These are phyloP conservation scores for Ctenopoma multispine DNA, from an alignment of 2,797 vertebrate species.

Conservation along the genomic window DNA sequence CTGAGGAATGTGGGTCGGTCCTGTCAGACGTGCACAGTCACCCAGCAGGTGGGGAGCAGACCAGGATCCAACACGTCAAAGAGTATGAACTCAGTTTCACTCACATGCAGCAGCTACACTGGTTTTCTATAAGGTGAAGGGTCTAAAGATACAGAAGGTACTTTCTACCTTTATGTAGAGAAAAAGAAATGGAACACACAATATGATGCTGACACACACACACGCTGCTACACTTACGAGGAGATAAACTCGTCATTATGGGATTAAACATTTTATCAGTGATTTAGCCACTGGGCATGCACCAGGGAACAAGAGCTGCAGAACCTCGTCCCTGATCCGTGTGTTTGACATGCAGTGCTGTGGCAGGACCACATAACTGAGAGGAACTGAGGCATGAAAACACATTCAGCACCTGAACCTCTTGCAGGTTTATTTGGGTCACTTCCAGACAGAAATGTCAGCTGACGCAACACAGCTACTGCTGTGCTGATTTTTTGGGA, in stretches of 20 bases:
- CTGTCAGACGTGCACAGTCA: not conserved
- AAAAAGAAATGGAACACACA: too few species aligned
- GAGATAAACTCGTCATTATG: too few species aligned
- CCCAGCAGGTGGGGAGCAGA: slow-evolving; percentile 33
- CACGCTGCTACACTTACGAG: too few species aligned
- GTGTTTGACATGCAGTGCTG: slow-evolving; percentile 1
- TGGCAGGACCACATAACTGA: slow-evolving; percentile 52
- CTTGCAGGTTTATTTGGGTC: slow-evolving; percentile 41
- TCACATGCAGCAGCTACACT: slow-evolving; percentile 3
- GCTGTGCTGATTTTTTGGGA: not conserved
- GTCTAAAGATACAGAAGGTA: too few species aligned
- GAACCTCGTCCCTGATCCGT: not conserved
- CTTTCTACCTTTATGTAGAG: too few species aligned
- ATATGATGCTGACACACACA: too few species aligned
- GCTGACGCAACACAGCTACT: not conserved
- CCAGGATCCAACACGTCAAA: slow-evolving; percentile 28
- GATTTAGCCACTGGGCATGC: not conserved
- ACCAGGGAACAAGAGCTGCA: not conserved
- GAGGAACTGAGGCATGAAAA: slow-evolving; percentile 57
- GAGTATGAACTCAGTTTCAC: slow-evolving; percentile 25
- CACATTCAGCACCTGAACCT: slow-evolving; percentile 47
- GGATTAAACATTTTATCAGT: too few species aligned
- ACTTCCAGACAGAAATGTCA: not conserved
- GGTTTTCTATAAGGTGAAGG: too few species aligned
- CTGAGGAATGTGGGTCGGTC: slow-evolving; percentile 29